Base-by-base conservation (phyloP, 2,797 vertebrate species). In the Pelochelys cantorii region DNA sequence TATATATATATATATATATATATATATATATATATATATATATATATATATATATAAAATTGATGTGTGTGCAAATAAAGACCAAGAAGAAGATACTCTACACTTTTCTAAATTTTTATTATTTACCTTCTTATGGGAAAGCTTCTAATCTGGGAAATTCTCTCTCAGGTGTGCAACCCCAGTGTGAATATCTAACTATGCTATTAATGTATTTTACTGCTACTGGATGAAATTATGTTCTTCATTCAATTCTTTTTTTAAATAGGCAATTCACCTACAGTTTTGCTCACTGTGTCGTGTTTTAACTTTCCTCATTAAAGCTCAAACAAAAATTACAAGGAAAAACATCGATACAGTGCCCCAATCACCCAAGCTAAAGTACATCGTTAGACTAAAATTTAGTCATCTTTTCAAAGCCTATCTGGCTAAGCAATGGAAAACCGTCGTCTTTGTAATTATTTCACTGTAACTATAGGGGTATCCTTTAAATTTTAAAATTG, bases 181-280 rank as follows among this genome's bases (percentile, higher is more conserved):
- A 68, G 56, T 92, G 81, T 11, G 54, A 27, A 80, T 88, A 92
- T 91, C 90, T 95, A 95, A 96, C 92, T 95, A 83, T 88, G 89
- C 42, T 91, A 31, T 31, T 48, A 92, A 37, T 22, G 10, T 71
- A 34, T 71, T 71, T 71, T 71, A 34, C 65, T 71, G 65, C 65
- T 71, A 37, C 37, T 71, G n/a, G 18, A n/a, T 71, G 20, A 71
- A 37, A 71, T 71, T 12, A 68, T 68, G 17, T 20, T 68, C 65
- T 71, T 71, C 18, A 71, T 71, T 71, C n/a, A 20, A 20, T 20
- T 10, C 20, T 17, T n/a, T 17, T n/a, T 11, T 31, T n/a, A 94
- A 89, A 71, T 18, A 82, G 27, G 54, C 29, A 57, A 34, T 79
- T 83, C 57, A 29, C 60, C 85, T 94, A 77, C 65, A 92, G 83